Percentiles rank a stretch among this genome's conserved stretches.
phyloP scores from a whole-genome alignment of 2,888 invertebrate species.

The Allygus modestus region DNA sequence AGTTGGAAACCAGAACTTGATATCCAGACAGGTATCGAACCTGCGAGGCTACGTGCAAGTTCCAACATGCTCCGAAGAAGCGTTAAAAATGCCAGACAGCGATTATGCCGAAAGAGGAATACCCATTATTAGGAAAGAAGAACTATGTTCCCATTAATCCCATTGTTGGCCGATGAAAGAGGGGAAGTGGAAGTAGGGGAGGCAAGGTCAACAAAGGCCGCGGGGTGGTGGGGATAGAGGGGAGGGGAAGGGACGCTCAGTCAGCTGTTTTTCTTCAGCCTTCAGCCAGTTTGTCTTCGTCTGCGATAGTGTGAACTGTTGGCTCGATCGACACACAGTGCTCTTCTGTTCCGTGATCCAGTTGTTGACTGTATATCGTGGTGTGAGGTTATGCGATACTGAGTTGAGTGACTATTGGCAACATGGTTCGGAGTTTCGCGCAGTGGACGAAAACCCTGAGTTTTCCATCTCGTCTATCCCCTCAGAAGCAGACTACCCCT shows the following conservation, averaged over 20 bases:
- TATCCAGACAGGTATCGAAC: not conserved
- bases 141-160: slow-evolving; percentile 35
- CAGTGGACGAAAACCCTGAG: slow-evolving; percentile 95
- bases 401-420: slow-evolving; percentile 20
- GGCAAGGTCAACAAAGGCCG: slow-evolving; percentile 62
- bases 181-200: slow-evolving; percentile 37
- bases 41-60: slow-evolving; percentile 3
- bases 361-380: not conserved
- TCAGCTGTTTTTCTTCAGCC: slow-evolving; percentile 18
- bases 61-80: not conserved
- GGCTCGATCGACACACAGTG: not conserved
- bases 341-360: not conserved
- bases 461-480: slow-evolving; percentile 91
- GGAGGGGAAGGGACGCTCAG: not conserved
- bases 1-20: slow-evolving; percentile 4
- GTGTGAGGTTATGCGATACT: slow-evolving; percentile 36
- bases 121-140: not conserved
- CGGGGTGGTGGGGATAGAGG: not conserved
- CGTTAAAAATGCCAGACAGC: slow-evolving; percentile 21
- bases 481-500: slow-evolving; percentile 82
- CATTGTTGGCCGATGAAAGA: not conserved
- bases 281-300: not conserved
- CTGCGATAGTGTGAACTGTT: not conserved
- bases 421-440: slow-evolving; percentile 91
- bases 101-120: slow-evolving; percentile 30